Conservation (phyloP, 2,113 vertebrate species). For the Otolemur garnettii region DNA sequence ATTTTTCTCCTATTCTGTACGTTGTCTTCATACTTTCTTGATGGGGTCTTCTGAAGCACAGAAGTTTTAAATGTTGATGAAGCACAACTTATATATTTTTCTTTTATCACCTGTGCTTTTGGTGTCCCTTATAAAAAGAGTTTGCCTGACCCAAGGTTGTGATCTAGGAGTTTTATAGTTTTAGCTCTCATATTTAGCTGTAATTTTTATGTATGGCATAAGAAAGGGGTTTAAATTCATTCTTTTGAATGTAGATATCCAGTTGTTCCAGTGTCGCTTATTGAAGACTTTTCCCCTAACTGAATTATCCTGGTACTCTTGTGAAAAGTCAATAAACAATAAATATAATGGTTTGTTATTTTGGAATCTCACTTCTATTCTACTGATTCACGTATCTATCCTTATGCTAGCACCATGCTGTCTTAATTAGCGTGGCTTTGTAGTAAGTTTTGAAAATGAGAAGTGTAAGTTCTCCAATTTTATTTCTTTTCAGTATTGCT, state of each 20-base stretch:
- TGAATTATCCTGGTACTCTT: neutral
- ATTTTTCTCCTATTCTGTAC: neutral
- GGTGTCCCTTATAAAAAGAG: neutral
- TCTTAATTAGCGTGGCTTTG: conserved; percentile 9
- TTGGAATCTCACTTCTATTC: neutral
- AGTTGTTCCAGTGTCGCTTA: conserved; percentile 1
- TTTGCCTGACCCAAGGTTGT: neutral
- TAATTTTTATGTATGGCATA: neutral
- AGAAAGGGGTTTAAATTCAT: conserved; percentile 1
- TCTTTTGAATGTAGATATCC: neutral
- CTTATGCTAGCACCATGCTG: neutral
- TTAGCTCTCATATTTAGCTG: neutral
- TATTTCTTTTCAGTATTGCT: conserved; percentile 30
- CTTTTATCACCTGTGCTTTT: neutral
- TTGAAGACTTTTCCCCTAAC: neutral
- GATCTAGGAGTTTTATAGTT: conserved; percentile 5
- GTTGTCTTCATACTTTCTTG: neutral
- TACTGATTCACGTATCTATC: neutral
- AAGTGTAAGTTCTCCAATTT: neutral
- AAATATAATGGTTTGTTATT: neutral
- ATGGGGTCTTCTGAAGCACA: neutral
- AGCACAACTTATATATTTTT: neutral
- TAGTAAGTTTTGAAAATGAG: conserved; percentile 4
- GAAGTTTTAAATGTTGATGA: neutral
- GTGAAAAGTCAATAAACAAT: neutral